Conservation (phyloP, 2,797 vertebrate genomes). For the Coregonus sp. region DNA sequence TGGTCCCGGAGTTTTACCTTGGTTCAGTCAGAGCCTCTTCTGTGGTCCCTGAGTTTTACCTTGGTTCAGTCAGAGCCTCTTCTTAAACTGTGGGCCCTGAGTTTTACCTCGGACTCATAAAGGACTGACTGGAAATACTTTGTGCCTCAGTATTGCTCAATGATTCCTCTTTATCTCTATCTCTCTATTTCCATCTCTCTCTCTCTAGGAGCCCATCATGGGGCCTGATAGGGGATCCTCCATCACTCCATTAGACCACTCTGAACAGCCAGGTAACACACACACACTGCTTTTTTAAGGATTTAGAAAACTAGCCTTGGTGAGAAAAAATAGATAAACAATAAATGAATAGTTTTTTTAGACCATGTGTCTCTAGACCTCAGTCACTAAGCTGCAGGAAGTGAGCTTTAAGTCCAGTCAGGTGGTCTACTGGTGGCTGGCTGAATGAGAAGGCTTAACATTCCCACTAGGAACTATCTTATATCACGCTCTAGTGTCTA, state of each 20-base stretch:
- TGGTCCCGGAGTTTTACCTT: background rate
- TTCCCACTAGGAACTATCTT: no score
- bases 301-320: no score
- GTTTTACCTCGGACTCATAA: no score
- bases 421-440: background rate
- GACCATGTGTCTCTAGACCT: no score
- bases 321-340: no score
- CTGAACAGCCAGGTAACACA: constrained; percentile 72
- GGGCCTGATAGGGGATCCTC: constrained; percentile 52
- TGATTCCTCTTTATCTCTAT: background rate
- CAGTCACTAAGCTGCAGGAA: background rate
- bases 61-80: no score
- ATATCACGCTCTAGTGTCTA: no score
- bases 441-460: background rate
- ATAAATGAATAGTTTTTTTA: no score
- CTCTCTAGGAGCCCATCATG: constrained; percentile 69
- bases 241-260: constrained; percentile 58
- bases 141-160: background rate
- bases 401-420: background rate
- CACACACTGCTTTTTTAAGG: background rate
- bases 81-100: no score
- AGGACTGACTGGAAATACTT: no score
- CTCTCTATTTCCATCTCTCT: background rate
- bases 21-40: background rate
- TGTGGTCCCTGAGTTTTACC: no score